Evolutionary conservation across 92 coral and sea anemone genomes (phyloP).

Genomic region (Epizoanthus ramosus): DNA sequence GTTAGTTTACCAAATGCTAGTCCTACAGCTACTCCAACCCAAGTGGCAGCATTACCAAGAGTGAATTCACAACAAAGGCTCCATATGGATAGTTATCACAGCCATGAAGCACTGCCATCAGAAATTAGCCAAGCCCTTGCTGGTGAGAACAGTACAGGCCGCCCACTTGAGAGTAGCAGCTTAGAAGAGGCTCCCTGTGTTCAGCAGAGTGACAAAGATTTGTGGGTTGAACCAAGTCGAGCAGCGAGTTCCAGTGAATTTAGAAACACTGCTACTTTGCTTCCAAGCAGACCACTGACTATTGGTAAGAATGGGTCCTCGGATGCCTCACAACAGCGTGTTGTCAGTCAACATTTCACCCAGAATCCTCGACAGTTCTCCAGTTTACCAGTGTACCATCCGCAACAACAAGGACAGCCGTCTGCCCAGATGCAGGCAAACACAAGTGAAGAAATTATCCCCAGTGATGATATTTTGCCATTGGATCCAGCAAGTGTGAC

Average conservation of each 20-base stretch:
- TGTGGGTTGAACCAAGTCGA: slow-evolving; percentile 38
- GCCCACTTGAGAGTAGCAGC: background rate
- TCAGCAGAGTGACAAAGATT: slow-evolving; percentile 9
- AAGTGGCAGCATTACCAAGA: background rate
- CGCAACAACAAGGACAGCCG: background rate
- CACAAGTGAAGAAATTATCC: slow-evolving; percentile 15
- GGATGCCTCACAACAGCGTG: slow-evolving; percentile 49
- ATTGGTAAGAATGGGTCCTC: slow-evolving; percentile 69
- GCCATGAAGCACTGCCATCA: background rate
- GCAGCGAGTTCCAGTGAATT: background rate
- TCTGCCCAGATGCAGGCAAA: background rate
- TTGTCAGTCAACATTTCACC: slow-evolving; percentile 15
- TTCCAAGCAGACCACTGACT: slow-evolving; percentile 69
- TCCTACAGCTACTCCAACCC: background rate
- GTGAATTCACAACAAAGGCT: background rate
- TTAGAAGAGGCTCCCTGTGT: background rate
- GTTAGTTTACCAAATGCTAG: slow-evolving; percentile 34
- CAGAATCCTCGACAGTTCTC: slow-evolving; percentile 2
- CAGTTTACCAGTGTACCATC: slow-evolving; percentile 1
- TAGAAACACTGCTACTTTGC: slow-evolving; percentile 25
- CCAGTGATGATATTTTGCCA: background rate
- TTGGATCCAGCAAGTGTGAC: background rate
- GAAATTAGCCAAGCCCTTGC: background rate
- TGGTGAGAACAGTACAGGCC: slow-evolving; percentile 1
- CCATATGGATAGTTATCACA: background rate